Evolutionary conservation across 2,888 invertebrate species (phyloP).

Genomic region (Meganola albula): DNA sequence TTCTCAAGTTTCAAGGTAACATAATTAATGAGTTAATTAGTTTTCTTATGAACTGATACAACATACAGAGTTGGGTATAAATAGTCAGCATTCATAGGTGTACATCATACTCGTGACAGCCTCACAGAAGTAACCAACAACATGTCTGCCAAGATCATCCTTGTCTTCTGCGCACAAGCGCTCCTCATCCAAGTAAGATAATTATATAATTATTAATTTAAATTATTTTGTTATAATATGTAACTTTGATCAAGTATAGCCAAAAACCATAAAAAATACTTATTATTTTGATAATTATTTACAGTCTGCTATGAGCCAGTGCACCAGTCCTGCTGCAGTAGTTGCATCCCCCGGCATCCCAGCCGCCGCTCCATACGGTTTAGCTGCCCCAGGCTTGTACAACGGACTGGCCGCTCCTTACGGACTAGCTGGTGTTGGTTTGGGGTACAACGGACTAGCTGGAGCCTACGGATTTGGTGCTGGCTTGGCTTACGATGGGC

Average conservation of each 20-base stretch:
- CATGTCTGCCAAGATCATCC: constrained; percentile 13
- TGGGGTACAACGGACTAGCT: constrained; percentile 17
- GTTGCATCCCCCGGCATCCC: constrained; percentile 1
- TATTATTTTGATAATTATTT: constrained; percentile 1
- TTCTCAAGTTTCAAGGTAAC: neutral
- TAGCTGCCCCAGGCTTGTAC: neutral
- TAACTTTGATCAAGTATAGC: neutral
- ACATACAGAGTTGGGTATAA: constrained; percentile 3
- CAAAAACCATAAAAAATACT: neutral
- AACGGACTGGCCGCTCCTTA: neutral
- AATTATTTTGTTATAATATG: neutral
- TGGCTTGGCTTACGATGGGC: constrained; percentile 2
- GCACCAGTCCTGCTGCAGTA: constrained; percentile 10
- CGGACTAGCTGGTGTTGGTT: constrained; percentile 21
- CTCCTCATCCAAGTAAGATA: constrained; percentile 15
- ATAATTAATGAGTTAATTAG: neutral
- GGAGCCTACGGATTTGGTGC: constrained; percentile 19
- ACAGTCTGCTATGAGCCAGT: constrained; percentile 11
- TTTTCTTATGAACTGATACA: neutral
- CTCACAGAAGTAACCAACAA: constrained; percentile 3
- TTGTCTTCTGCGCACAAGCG: constrained; percentile 15
- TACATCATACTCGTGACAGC: constrained; percentile 7
- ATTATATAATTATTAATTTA: neutral
- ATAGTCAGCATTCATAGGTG: neutral
- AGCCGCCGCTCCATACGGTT: neutral